Conservation (phyloP, 2,888 invertebrate species). For the Acrobasis consociella region DNA sequence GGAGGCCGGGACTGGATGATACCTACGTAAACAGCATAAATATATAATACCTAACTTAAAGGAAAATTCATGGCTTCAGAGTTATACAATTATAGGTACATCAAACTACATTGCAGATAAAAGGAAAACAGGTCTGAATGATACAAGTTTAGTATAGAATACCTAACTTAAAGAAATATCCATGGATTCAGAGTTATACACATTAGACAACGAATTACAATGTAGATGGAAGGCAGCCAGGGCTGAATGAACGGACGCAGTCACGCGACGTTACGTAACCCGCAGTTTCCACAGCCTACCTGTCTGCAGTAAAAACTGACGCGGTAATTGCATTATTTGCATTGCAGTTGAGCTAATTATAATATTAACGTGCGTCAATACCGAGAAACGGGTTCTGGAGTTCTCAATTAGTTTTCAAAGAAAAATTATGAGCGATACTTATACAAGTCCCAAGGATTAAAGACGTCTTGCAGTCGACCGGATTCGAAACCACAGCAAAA, state of each 20-base stretch:
- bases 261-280: constrained; percentile 76
- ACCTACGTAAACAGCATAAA: too few relatives aligned
- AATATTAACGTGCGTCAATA: constrained; percentile 56
- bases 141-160: constrained; percentile 4
- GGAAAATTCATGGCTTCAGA: too few relatives aligned
- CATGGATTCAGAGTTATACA: constrained; percentile 13
- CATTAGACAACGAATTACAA: constrained; percentile 19
- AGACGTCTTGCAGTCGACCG: too few relatives aligned
- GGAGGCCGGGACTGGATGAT: constrained; percentile 47
- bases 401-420: background rate
- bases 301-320: constrained; percentile 72
- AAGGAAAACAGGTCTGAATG: constrained; percentile 47
- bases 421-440: too few relatives aligned
- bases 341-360: constrained; percentile 67
- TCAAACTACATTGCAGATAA: constrained; percentile 14
- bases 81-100: too few relatives aligned
- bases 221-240: constrained; percentile 29
- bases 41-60: too few relatives aligned
- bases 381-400: constrained; percentile 42
- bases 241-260: constrained; percentile 67
- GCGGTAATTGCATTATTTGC: constrained; percentile 75
- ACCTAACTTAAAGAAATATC: background rate
- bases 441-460: too few relatives aligned
- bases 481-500: too few relatives aligned
- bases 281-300: constrained; percentile 61